Percentiles rank a stretch among this genome's conserved stretches.
Evolutionary conservation across 37 sponge, comb jelly and placozoan genomes (phyloP).

Genomic region (Axinella damicornis): DNA sequence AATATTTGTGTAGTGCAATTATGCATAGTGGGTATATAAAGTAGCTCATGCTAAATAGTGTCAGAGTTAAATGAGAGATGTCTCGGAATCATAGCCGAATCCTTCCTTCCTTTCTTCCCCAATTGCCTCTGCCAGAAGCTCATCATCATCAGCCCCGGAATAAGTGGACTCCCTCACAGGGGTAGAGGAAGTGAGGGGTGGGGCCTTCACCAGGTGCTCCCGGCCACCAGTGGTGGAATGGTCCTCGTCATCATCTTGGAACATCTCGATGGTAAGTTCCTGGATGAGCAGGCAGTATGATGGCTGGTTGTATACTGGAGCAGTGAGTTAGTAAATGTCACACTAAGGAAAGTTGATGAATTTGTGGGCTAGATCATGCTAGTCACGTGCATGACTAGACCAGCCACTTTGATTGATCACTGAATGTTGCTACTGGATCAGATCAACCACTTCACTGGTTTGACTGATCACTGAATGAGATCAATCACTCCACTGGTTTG

Average conservation of each 20-base stretch:
- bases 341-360: too few species aligned
- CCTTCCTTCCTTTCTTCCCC: not conserved
- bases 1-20: too few species aligned
- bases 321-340: too few species aligned
- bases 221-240: not conserved
- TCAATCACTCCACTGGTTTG: too few species aligned
- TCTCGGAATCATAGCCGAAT: not conserved
- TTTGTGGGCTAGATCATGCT: not conserved
- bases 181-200: not conserved
- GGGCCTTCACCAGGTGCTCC: not conserved
- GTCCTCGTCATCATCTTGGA: constrained; percentile 8
- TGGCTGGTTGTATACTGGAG: too few species aligned
- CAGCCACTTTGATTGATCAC: too few species aligned
- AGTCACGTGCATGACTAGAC: too few species aligned
- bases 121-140: constrained; percentile 4
- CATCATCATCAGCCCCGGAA: constrained; percentile 4
- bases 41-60: too few species aligned
- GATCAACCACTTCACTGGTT: too few species aligned
- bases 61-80: constrained; percentile 15
- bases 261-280: constrained; percentile 37
- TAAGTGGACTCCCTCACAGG: not conserved
- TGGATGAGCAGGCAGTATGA: not conserved
- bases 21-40: too few species aligned
- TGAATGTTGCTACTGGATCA: too few species aligned
- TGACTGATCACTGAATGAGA: too few species aligned